These are phyloP conservation scores for Achlya flavicornis DNA, from an alignment of 2,888 invertebrate genomes.

Conservation along the genomic window DNA sequence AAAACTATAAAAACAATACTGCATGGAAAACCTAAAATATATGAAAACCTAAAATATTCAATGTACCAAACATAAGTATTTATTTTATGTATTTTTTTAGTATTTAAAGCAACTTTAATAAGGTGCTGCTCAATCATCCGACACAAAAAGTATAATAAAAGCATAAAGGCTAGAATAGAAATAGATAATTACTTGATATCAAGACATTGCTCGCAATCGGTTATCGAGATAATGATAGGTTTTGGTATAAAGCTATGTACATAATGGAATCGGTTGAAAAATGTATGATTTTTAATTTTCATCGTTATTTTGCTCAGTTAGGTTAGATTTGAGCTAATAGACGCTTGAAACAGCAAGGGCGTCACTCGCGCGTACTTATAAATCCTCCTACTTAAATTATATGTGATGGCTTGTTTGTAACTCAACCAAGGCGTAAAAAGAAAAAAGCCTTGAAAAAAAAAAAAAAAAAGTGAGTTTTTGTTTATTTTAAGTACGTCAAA, in stretches of 20 bases:
- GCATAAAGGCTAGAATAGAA: slow-evolving; percentile 32
- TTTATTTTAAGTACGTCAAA: too few relatives aligned
- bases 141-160: slow-evolving; percentile 29
- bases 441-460: too few relatives aligned
- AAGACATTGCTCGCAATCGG: slow-evolving; percentile 33
- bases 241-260: slow-evolving; percentile 28
- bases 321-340: too few relatives aligned
- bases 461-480: too few relatives aligned
- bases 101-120: slow-evolving; percentile 22
- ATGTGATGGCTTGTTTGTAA: too few relatives aligned
- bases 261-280: background rate
- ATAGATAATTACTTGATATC: slow-evolving; percentile 48
- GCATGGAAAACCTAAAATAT: background rate
- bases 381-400: too few relatives aligned
- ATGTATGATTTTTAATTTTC: background rate
- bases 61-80: background rate
- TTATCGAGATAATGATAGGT: slow-evolving; percentile 46
- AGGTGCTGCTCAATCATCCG: slow-evolving; percentile 39
- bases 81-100: background rate
- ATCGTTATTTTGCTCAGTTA: too few relatives aligned
- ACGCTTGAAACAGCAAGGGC: too few relatives aligned
- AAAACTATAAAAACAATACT: too few relatives aligned
- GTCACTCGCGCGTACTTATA: too few relatives aligned
- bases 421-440: too few relatives aligned
- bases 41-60: background rate